Conservation (phyloP, 2,888 invertebrate genomes). For the Nemotelus pantherinus region DNA sequence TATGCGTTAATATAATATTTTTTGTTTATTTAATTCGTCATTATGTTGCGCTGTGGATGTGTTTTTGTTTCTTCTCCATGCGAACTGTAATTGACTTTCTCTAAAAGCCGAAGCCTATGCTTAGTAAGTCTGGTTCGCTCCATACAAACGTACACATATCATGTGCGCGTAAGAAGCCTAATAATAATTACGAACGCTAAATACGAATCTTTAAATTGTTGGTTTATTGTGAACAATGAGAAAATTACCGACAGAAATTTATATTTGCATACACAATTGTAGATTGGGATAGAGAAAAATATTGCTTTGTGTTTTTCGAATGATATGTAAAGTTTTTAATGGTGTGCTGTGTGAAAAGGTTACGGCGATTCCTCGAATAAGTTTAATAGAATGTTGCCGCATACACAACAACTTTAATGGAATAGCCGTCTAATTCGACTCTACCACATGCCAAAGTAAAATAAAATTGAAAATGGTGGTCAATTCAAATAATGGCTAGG, state of each 20-base stretch:
- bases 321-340: not conserved
- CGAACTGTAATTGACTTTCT: conserved; percentile 38
- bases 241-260: conserved; percentile 20
- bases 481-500: no score
- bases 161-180: not conserved
- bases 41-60: conserved; percentile 21
- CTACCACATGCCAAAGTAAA: no score
- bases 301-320: not conserved
- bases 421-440: no score
- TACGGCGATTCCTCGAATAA: no score
- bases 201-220: conserved; percentile 25
- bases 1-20: conserved; percentile 42
- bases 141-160: no score
- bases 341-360: no score
- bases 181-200: conserved; percentile 23
- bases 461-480: no score
- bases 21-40: conserved; percentile 41
- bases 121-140: not conserved
- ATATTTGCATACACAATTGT: not conserved
- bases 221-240: conserved; percentile 22
- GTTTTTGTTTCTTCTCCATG: conserved; percentile 2
- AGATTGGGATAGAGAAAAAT: not conserved
- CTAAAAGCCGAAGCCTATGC: conserved; percentile 3
- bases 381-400: no score
- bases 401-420: no score